phyloP scores from a whole-genome alignment of 2,888 invertebrate species.

The Platerodrilus igneus region DNA sequence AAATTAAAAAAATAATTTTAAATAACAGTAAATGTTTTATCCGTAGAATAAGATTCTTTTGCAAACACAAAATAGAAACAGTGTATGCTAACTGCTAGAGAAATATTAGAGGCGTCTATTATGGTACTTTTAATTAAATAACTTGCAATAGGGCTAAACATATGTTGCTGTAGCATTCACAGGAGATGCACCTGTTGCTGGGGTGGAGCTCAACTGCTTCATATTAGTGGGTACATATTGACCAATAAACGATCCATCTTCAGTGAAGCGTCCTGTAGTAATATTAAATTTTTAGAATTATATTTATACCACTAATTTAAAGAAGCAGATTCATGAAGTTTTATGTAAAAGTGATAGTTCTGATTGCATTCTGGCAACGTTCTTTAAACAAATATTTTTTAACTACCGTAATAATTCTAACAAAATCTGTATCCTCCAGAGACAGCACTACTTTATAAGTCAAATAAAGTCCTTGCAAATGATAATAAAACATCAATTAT shows the following conservation, averaged over 20 bases:
- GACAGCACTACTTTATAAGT: too few species aligned
- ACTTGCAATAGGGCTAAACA: slow-evolving; percentile 49
- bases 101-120: slow-evolving; percentile 16
- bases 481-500: too few species aligned
- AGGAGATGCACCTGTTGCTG: slow-evolving; percentile 45
- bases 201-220: slow-evolving; percentile 55
- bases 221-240: slow-evolving; percentile 87
- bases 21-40: slow-evolving; percentile 1
- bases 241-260: slow-evolving; percentile 96
- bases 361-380: too few species aligned
- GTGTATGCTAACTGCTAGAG: slow-evolving; percentile 18
- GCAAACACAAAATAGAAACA: slow-evolving; percentile 6
- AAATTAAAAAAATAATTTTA: slow-evolving; percentile 4
- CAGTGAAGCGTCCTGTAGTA: slow-evolving; percentile 91
- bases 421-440: too few species aligned
- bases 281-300: too few species aligned
- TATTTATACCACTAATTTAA: too few species aligned
- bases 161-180: slow-evolving; percentile 61
- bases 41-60: not conserved
- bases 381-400: too few species aligned
- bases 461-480: too few species aligned
- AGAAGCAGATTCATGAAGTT: too few species aligned
- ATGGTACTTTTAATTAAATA: slow-evolving; percentile 21
- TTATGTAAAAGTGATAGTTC: too few species aligned
- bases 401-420: too few species aligned